Percentiles rank a stretch among this genome's conserved stretches.
Conservation (phyloP, 2,888 invertebrate species). For the Phyllotreta striolata region DNA sequence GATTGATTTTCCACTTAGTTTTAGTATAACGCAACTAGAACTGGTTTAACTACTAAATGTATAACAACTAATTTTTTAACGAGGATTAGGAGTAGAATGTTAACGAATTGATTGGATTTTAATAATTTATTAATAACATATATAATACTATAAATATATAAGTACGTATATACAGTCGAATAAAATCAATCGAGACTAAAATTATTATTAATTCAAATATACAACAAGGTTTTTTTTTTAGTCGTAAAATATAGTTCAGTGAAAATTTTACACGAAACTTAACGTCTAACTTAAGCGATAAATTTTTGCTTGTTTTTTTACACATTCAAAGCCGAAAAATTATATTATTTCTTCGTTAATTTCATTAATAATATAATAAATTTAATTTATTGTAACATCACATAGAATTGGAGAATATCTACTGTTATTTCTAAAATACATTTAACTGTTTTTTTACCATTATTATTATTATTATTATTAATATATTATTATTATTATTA, state of each 20-base stretch:
- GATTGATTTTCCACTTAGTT: too few relatives aligned
- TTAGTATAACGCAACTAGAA: too few relatives aligned
- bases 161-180: slow-evolving; percentile 39
- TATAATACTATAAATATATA: slow-evolving; percentile 42
- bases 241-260: too few relatives aligned
- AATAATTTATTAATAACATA: slow-evolving; percentile 48
- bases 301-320: slow-evolving; percentile 33
- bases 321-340: slow-evolving; percentile 49
- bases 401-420: slow-evolving; percentile 54
- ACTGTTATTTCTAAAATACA: slow-evolving; percentile 39
- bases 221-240: too few relatives aligned
- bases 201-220: slow-evolving; percentile 5
- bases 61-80: neutral
- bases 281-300: slow-evolving; percentile 3
- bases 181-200: slow-evolving; percentile 38
- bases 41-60: too few relatives aligned
- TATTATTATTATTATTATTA: slow-evolving; percentile 11
- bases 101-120: slow-evolving; percentile 12
- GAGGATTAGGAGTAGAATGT: too few relatives aligned
- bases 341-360: slow-evolving; percentile 30
- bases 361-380: slow-evolving; percentile 37
- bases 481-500: neutral
- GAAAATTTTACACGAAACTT: too few relatives aligned
- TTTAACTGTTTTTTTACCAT: slow-evolving; percentile 12
- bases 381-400: slow-evolving; percentile 57